phyloP scores from a whole-genome alignment of 2,797 vertebrate species.

The Sebastolobus altivelis region DNA sequence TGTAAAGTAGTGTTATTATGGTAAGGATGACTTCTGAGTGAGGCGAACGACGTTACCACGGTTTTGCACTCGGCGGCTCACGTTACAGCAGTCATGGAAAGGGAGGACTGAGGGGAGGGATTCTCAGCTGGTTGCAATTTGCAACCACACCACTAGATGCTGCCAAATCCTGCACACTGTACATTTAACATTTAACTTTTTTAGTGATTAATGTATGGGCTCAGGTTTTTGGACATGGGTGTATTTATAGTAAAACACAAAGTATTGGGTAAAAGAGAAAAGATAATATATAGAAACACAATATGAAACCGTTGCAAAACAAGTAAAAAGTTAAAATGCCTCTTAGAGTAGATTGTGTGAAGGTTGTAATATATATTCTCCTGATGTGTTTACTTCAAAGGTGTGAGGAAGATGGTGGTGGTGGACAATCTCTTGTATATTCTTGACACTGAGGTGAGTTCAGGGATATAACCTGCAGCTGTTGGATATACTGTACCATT shows the following conservation, averaged over 20 bases:
- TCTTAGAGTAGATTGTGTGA: neutral
- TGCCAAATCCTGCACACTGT: too few species aligned
- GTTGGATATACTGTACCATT: neutral
- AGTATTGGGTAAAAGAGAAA: neutral
- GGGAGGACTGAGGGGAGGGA: too few species aligned
- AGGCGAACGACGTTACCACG: too few species aligned
- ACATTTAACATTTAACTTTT: neutral
- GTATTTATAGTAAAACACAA: neutral
- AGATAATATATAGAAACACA: neutral
- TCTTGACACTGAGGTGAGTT: slow-evolving; percentile 90
- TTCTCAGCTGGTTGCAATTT: too few species aligned
- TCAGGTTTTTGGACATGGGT: neutral
- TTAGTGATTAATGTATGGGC: neutral
- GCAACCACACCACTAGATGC: too few species aligned
- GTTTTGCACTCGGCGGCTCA: too few species aligned
- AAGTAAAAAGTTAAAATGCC: neutral
- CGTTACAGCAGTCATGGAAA: too few species aligned
- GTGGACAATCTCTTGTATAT: slow-evolving; percentile 91
- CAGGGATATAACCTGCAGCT: neutral
- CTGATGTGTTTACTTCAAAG: slow-evolving; percentile 76
- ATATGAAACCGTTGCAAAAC: neutral
- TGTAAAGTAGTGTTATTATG: too few species aligned
- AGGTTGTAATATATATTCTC: neutral
- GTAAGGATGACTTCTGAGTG: too few species aligned
- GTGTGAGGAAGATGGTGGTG: slow-evolving; percentile 90